Percentiles rank a stretch among this genome's conserved stretches.
Evolutionary conservation across 2,888 invertebrate genomes (phyloP).

Genomic region (Mythimna pallens): DNA sequence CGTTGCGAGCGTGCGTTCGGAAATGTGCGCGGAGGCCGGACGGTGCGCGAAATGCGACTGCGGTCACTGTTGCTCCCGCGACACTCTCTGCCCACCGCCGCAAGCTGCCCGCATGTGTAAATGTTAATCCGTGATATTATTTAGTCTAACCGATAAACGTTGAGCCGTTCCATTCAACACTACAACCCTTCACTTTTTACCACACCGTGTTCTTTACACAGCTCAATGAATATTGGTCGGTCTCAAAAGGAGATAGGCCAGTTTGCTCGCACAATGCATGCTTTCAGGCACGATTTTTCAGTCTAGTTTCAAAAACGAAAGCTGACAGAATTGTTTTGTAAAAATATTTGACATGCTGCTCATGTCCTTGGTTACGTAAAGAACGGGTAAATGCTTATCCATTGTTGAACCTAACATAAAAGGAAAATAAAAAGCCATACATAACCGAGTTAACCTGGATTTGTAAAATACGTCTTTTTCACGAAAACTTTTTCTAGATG

Average conservation of each 20-base stretch:
- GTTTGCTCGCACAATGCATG: slow-evolving; percentile 66
- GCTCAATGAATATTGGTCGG: slow-evolving; percentile 69
- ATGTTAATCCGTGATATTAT: slow-evolving; percentile 84
- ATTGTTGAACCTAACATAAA: slow-evolving; percentile 40
- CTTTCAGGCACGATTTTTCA: slow-evolving; percentile 76
- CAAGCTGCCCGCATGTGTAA: slow-evolving; percentile 79
- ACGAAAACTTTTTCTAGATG: not conserved
- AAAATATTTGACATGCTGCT: slow-evolving; percentile 59
- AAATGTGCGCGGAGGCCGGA: slow-evolving; percentile 83
- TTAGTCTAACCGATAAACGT: slow-evolving; percentile 72
- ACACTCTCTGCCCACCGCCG: slow-evolving; percentile 82
- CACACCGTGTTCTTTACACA: slow-evolving; percentile 54
- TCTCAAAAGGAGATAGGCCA: slow-evolving; percentile 62
- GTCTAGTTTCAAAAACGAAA: slow-evolving; percentile 74
- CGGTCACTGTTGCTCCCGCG: slow-evolving; percentile 79
- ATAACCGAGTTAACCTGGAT: slow-evolving; percentile 45
- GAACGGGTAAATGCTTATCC: slow-evolving; percentile 52
- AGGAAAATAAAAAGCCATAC: slow-evolving; percentile 44
- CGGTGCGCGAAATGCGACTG: slow-evolving; percentile 87
- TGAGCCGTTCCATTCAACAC: slow-evolving; percentile 68
- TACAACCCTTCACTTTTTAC: slow-evolving; percentile 50
- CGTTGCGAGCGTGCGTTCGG: slow-evolving; percentile 83
- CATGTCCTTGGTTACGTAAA: slow-evolving; percentile 67
- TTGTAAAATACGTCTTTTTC: slow-evolving; percentile 30
- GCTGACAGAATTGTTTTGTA: slow-evolving; percentile 67